These are phyloP conservation scores for Dryocosmus kuriphilus DNA, from an alignment of 2,888 invertebrate genomes.

Conservation along the genomic window DNA sequence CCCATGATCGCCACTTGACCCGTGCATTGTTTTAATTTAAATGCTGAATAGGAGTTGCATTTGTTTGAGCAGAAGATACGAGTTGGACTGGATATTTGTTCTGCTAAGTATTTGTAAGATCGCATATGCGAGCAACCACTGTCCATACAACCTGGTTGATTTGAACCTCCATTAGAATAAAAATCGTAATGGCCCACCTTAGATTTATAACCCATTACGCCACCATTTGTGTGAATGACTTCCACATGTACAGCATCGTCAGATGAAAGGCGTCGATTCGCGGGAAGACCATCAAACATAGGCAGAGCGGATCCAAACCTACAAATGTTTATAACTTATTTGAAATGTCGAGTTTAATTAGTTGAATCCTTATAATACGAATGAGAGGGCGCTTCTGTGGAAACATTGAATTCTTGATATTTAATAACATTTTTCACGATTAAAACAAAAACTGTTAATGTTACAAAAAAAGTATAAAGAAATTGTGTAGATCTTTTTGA, in stretches of 20 bases:
- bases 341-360: no score
- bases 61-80: not conserved
- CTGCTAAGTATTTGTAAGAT: conserved; percentile 7
- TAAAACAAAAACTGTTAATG: no score
- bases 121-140: not conserved
- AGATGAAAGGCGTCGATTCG: conserved; percentile 66
- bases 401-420: no score
- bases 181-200: conserved; percentile 74
- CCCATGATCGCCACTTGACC: not conserved
- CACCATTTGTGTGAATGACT: conserved; percentile 75
- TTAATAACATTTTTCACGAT: no score
- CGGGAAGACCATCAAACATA: conserved; percentile 61
- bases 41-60: not conserved
- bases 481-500: no score
- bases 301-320: conserved; percentile 77
- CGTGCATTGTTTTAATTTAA: not conserved
- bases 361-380: no score
- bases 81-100: not conserved
- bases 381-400: no score
- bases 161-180: conserved; percentile 16
- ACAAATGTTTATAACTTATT: not conserved
- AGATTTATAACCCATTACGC: conserved; percentile 66
- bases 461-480: no score
- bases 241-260: conserved; percentile 73
- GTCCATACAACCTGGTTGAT: not conserved